Evolutionary conservation across 2,888 invertebrate genomes (phyloP), one percentile per base, ranked within the genome.

Genomic region (Spisula solida): DNA sequence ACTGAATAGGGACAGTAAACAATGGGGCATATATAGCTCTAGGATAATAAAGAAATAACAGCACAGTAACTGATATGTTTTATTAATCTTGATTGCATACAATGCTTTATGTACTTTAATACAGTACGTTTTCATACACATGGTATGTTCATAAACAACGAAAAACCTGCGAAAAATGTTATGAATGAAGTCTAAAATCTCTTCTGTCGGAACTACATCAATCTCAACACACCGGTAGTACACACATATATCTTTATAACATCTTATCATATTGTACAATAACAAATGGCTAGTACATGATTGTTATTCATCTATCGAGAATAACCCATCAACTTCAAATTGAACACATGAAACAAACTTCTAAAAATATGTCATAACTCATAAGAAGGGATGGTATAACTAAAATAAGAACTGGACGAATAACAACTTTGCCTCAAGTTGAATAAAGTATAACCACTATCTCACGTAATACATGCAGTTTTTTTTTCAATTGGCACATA

Each of bases 31-130:
- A n/a, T n/a, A n/a, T n/a, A n/a, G n/a, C n/a, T n/a, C n/a, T n/a
- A n/a, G n/a, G n/a, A n/a, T n/a, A 25, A 12, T 66, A n/a, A 2
- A 66, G 60, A 66, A 25, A 66, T 25, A 66, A 66, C 60, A 66
- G 5, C 10, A 66, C 25, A 66, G 10, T 25, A 84, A 84, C 78
- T 84, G 84, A 84, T 84, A 84, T 84, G 84, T 84, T 84, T 84
- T 48, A 84, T 84, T 84, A 75, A 84, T 84, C 84, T 84, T 84
- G 84, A 84, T 84, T 84, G 84, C 84, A 84, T 84, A 84, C 84
- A 84, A 82, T 80, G 60, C 56, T 34, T 41, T 60, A 78, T 78
- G 82, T 82, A 70, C 25, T 41, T 48, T 25, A 75, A 75, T 75
- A 31, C 31, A 75, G 75, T 75, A 75, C 75, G 16, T 34, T 16